phyloP scores from a whole-genome alignment of 2,888 invertebrate species.

The Zonitis immaculata region DNA sequence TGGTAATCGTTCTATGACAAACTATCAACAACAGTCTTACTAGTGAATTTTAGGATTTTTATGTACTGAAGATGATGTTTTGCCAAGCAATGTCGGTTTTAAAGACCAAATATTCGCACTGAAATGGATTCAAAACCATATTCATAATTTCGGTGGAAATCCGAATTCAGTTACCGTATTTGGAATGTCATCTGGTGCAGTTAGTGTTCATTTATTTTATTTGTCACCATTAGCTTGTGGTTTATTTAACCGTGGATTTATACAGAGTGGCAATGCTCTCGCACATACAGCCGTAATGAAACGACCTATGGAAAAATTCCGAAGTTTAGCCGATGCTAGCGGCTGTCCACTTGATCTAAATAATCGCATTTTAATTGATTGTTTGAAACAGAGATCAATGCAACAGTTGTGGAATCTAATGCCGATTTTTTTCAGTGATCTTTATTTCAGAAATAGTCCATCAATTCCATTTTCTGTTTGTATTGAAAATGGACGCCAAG shows the following conservation, averaged over 20 bases:
- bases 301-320: slow-evolving; percentile 28
- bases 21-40: too few species aligned
- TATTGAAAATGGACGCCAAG: slow-evolving; percentile 14
- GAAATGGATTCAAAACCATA: slow-evolving; percentile 62
- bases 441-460: slow-evolving; percentile 2
- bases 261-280: slow-evolving; percentile 39
- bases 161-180: slow-evolving; percentile 59
- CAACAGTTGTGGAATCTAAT: slow-evolving; percentile 25
- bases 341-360: slow-evolving; percentile 31
- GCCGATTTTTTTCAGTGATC: slow-evolving; percentile 9
- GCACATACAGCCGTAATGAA: slow-evolving; percentile 33
- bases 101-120: slow-evolving; percentile 66
- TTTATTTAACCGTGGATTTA: slow-evolving; percentile 38
- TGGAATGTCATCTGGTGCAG: slow-evolving; percentile 66
- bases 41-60: slow-evolving; percentile 58
- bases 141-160: slow-evolving; percentile 63
- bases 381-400: slow-evolving; percentile 34
- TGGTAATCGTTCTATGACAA: slow-evolving; percentile 51
- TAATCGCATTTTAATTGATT: slow-evolving; percentile 31
- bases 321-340: slow-evolving; percentile 28
- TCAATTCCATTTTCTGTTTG: slow-evolving; percentile 7
- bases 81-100: slow-evolving; percentile 64
- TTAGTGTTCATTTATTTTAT: slow-evolving; percentile 66
- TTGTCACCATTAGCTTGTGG: slow-evolving; percentile 54
- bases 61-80: slow-evolving; percentile 61